Evolutionary conservation across 2,113 vertebrate genomes (phyloP).

Genomic region (Cyprinodon tularosa): DNA sequence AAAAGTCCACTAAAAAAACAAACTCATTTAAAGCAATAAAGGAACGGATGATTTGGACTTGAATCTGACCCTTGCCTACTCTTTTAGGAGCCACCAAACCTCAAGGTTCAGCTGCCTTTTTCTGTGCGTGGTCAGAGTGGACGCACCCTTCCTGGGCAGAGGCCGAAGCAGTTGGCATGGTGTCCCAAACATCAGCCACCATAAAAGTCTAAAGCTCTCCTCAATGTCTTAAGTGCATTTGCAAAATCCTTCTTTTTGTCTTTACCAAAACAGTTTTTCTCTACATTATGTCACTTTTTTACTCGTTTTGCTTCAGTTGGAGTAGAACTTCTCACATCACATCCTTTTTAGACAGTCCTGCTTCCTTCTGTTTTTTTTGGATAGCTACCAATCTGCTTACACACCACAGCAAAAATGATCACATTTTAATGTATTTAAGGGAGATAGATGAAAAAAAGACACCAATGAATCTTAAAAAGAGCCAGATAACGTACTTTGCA

Average conservation of each 20-base stretch:
- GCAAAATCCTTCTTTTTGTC: background rate
- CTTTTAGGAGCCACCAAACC: slow-evolving; percentile 51
- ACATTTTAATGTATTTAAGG: background rate
- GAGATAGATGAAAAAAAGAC: slow-evolving; percentile 1
- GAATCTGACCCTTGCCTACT: slow-evolving; percentile 41
- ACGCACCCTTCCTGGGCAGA: slow-evolving; percentile 69
- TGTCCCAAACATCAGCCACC: slow-evolving; percentile 33
- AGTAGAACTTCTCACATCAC: background rate
- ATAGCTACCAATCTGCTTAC: background rate
- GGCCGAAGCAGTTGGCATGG: slow-evolving; percentile 47
- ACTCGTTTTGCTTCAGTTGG: background rate
- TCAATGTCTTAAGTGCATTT: slow-evolving; percentile 19
- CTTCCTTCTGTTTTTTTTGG: slow-evolving; percentile 16
- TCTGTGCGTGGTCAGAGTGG: slow-evolving; percentile 50
- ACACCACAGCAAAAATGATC: background rate
- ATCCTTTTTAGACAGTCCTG: background rate
- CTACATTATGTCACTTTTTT: background rate
- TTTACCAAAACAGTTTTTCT: background rate
- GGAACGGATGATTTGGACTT: slow-evolving; percentile 38
- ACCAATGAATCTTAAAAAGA: background rate
- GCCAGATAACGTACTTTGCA: slow-evolving; percentile 2
- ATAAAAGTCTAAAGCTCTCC: slow-evolving; percentile 20
- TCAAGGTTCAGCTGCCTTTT: slow-evolving; percentile 51
- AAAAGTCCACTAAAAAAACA: background rate
- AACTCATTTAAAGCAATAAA: slow-evolving; percentile 10